Conservation (phyloP, 2,888 invertebrate genomes). For the Pharmacophagus antenor region DNA sequence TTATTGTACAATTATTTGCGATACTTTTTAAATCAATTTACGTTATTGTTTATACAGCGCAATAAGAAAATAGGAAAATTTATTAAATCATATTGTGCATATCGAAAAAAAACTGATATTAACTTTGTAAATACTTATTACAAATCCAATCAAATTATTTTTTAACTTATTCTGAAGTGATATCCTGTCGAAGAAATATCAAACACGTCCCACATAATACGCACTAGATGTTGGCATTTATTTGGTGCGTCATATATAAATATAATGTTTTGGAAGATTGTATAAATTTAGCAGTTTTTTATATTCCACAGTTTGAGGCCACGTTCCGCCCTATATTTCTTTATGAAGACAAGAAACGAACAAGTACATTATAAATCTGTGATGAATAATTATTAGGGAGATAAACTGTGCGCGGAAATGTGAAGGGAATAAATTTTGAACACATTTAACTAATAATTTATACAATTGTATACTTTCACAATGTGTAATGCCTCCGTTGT, state of each 20-base stretch:
- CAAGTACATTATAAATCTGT: conserved; percentile 77
- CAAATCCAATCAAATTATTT: conserved; percentile 59
- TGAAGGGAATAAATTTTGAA: conserved; percentile 50
- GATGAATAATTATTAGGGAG: conserved; percentile 70
- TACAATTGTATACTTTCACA: conserved; percentile 57
- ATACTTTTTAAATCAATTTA: conserved; percentile 59
- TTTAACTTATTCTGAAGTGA: conserved; percentile 56
- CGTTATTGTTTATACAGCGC: conserved; percentile 69
- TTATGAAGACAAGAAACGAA: conserved; percentile 55
- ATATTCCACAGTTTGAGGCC: conserved; percentile 48
- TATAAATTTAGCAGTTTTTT: conserved; percentile 45
- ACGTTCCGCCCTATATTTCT: conserved; percentile 58
- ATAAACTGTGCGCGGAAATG: conserved; percentile 55
- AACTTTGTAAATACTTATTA: conserved; percentile 59
- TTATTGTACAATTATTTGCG: conserved; percentile 65
- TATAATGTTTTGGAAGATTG: conserved; percentile 50
- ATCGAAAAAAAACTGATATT: conserved; percentile 58
- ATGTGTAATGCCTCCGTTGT: conserved; percentile 65
- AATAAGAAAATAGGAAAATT: conserved; percentile 62
- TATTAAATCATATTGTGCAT: conserved; percentile 64
- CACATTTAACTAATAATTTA: conserved; percentile 55
- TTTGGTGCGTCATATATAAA: conserved; percentile 40
- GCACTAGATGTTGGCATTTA: conserved; percentile 41
- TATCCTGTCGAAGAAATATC: conserved; percentile 41
- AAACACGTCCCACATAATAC: conserved; percentile 33